Evolutionary conservation across 2,888 invertebrate species (phyloP), one percentile per base, ranked within the genome.

Genomic region (Hypomecis punctinalis): DNA sequence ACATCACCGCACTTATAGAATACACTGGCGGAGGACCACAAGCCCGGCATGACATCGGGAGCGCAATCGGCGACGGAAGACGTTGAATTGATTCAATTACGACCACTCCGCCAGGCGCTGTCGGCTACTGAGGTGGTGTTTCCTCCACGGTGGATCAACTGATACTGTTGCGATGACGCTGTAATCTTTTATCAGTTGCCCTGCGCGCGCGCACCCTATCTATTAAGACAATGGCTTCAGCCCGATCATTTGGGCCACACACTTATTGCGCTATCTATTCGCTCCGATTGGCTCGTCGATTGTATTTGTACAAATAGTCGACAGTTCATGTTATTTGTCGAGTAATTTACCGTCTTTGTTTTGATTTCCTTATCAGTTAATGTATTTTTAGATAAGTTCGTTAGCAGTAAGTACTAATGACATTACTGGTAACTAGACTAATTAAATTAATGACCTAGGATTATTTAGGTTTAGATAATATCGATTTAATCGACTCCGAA

Each of bases 131-230:
- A 62, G 62, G 40, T 56, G 56, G 65, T 86, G 86, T 77, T 83
- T 79, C 81, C 84, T 73, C 82, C 70, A 59, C 82, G 77, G 82
- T 82, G 85, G 84, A 88, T 84, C 81, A 86, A 88, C 77, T 86
- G 86, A 84, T 86, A 92, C 91, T 91, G 80, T 71, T 75, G 56
- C 55, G 52, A 61, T 69, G 82, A 83, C 81, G 76, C 78, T 77
- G 76, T 87, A 89, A 91, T 91, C 91, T 90, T 84, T 91, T 93
- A 93, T 92, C 92, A 91, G 78, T 75, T 73, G 81, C 82, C 85
- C 82, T 84, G 76, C 75, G 76, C 71, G 71, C 71, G 76, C 78
- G 80, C 84, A 82, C 78, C 79, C 79, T 83, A 79, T 80, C 82
- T 79, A 81, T 76, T 68, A 79, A 90, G 86, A 90, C 89, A 89